Evolutionary conservation across 2,113 vertebrate genomes (phyloP), one percentile per base, ranked within the genome.

Genomic region (Pholis gunnellus): DNA sequence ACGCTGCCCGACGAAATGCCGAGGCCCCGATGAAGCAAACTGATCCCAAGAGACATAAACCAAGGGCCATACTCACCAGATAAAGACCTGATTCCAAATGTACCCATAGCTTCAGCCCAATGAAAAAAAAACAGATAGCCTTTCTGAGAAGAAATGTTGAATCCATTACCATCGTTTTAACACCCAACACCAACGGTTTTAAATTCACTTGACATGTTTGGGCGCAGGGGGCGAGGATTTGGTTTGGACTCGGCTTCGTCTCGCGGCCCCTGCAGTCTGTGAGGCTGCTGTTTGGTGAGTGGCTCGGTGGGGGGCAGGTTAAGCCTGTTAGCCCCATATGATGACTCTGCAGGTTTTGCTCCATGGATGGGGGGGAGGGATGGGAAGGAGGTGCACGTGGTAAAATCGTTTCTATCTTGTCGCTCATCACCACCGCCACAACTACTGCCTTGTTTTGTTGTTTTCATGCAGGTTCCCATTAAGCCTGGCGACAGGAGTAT

Each of bases 321-420:
- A 91, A 86, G 86, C 87, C 76, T 70, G 88, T 92, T 91, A 91
- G 87, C 74, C 70, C 65, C 72, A 56, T 81, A 71, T 77, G 59
- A 88, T 81, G 90, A 84, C 82, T 7, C 76, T 2, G 70, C 74
- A 75, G 74, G 75, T 83, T 69, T 69, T 50, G 36, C 61, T 83
- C 64, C 70, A 42, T n/a, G 36, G 20, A 56, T 34, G 59, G 27
- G 22, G 18, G 46, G 22, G 46, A 9, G 27, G 40, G 74, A n/a
- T 10, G 15, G 29, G 79, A 59, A 46, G 15, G 76, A 63, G 59
- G 66, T 69, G 76, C 57, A 74, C 67, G 60, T 75, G 74, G 5
- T 5, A 76, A 86, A 81, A 68, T 77, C 31, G 75, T 78, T 71
- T 60, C 68, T 36, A 22, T 81, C 82, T 80, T 34, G 63, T 64